These are phyloP conservation scores for Strix uralensis DNA, from an alignment of 2,113 vertebrate species.

Conservation along the genomic window DNA sequence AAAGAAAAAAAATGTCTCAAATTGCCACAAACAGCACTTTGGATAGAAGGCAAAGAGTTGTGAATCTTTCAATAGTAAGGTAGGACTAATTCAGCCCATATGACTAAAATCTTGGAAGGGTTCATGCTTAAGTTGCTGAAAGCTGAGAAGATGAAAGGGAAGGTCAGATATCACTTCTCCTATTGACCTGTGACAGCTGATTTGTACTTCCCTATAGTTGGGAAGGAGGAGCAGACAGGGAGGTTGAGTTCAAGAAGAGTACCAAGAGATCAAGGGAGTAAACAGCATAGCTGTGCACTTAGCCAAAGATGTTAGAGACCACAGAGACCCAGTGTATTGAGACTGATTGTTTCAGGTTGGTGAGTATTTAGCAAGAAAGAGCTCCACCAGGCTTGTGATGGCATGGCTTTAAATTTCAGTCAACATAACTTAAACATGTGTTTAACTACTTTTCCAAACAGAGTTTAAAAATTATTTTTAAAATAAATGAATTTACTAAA, in stretches of 20 bases:
- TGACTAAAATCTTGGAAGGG: neutral
- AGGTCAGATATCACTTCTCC: neutral
- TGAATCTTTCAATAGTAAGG: neutral
- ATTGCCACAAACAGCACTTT: neutral
- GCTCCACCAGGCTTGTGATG: neutral
- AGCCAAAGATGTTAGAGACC: neutral
- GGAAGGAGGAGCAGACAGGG: neutral
- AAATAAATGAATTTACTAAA: constrained; percentile 28
- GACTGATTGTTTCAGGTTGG: neutral
- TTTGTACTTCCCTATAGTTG: neutral
- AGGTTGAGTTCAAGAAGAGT: neutral
- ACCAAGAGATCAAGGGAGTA: neutral
- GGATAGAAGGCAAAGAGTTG: neutral
- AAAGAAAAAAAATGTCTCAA: neutral
- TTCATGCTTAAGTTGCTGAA: neutral
- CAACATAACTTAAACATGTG: neutral
- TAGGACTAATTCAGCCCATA: neutral
- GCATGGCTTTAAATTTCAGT: neutral
- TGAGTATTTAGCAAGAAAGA: neutral
- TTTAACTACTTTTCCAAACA: constrained; percentile 18
- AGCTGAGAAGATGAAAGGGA: neutral
- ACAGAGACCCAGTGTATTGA: neutral
- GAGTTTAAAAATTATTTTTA: neutral
- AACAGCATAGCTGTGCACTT: neutral
- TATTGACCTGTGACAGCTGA: neutral